Conservation (phyloP, 2,113 vertebrate species). For the Solea senegalensis region DNA sequence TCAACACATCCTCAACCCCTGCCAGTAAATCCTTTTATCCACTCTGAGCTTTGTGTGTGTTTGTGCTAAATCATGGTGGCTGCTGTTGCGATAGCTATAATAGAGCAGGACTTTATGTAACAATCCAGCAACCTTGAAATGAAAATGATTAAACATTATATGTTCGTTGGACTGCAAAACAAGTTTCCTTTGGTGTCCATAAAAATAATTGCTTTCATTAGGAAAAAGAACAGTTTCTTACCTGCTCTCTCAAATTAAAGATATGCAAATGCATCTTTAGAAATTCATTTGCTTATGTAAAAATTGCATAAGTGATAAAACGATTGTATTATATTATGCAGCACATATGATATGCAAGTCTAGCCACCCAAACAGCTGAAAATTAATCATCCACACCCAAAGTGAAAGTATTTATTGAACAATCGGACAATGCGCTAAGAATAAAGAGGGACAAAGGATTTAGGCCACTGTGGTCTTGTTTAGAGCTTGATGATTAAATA, state of each 20-base stretch:
- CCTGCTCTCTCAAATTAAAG: background rate
- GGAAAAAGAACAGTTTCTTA: too few species aligned
- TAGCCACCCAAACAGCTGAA: slow-evolving; percentile 31
- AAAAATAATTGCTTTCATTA: too few species aligned
- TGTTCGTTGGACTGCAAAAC: background rate
- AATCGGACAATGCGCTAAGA: slow-evolving; percentile 73
- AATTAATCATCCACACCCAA: slow-evolving; percentile 52
- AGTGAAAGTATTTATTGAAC: slow-evolving; percentile 82
- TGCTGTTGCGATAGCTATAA: background rate
- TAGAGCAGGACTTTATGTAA: too few species aligned
- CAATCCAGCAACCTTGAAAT: background rate
- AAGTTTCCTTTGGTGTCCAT: background rate
- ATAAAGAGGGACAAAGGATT: slow-evolving; percentile 59
- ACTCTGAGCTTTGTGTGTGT: too few species aligned
- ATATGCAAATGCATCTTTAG: background rate
- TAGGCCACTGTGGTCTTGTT: slow-evolving; percentile 47
- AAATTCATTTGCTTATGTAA: background rate
- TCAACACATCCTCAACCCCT: background rate
- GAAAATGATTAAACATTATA: background rate
- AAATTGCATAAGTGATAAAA: too few species aligned
- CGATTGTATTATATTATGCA: background rate
- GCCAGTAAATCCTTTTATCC: background rate
- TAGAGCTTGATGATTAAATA: slow-evolving; percentile 57
- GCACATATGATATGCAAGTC: slow-evolving; percentile 21
- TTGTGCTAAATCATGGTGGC: too few species aligned